These are phyloP conservation scores for Myoxocephalus aenaeus DNA, from an alignment of 2,797 vertebrate genomes.

Conservation along the genomic window DNA sequence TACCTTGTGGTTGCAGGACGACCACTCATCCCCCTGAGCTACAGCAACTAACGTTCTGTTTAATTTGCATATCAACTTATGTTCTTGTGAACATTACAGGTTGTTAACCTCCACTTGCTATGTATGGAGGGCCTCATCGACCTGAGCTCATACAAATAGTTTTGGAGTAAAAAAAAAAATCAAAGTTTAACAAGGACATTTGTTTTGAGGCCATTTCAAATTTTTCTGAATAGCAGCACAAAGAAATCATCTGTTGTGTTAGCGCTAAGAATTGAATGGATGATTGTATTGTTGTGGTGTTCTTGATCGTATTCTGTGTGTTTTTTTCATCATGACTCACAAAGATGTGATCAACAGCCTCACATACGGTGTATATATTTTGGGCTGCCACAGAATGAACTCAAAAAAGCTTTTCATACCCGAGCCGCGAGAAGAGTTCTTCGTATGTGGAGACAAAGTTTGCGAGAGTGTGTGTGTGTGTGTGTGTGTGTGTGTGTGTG, in stretches of 20 bases:
- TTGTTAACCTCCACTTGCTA: neutral
- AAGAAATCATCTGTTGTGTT: neutral
- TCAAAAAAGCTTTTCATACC: too few relatives aligned
- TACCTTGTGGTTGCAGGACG: too few relatives aligned
- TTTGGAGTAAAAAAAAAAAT: neutral
- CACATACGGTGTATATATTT: neutral
- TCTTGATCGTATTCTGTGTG: neutral
- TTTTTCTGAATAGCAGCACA: neutral
- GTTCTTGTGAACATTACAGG: neutral
- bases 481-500: too few relatives aligned
- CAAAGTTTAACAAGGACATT: neutral
- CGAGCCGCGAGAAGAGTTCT: too few relatives aligned
- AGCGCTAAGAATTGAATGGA: neutral
- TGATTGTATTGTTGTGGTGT: neutral
- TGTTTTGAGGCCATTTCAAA: neutral
- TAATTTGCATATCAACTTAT: neutral
- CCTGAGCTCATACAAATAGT: neutral
- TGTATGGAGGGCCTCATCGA: neutral
- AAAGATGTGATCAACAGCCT: neutral
- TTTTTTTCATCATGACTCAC: neutral
- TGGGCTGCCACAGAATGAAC: too few relatives aligned
- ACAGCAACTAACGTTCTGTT: neutral
- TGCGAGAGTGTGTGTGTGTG: too few relatives aligned
- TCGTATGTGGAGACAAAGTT: too few relatives aligned
- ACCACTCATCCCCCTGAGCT: too few relatives aligned